Evolutionary conservation across 2,113 vertebrate species (phyloP).

Genomic region (Glaucidium brasilianum): DNA sequence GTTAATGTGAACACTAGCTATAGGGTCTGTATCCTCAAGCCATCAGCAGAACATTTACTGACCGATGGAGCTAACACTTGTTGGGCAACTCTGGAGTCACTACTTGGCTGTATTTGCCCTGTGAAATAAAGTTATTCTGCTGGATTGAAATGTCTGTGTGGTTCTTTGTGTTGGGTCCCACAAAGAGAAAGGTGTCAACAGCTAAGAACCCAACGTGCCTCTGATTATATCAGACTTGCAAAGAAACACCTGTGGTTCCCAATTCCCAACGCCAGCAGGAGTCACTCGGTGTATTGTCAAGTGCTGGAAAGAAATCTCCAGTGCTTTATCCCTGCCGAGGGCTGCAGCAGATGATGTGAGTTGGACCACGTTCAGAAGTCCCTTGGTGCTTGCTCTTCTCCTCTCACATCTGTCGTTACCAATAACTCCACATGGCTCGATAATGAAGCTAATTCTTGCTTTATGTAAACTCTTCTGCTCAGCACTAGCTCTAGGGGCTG

Average conservation of each 20-base stretch:
- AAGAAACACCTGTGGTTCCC: rapidly evolving
- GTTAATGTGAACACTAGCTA: background rate
- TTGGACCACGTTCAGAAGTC: background rate
- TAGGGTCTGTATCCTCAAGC: background rate
- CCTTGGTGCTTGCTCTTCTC: background rate
- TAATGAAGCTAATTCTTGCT: background rate
- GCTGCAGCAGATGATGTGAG: background rate
- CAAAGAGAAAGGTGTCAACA: background rate
- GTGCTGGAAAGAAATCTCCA: background rate
- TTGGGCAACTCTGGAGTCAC: background rate
- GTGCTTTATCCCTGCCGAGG: background rate
- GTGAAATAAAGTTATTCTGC: constrained; percentile 20
- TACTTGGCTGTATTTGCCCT: background rate
- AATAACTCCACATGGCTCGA: background rate
- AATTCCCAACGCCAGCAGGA: background rate
- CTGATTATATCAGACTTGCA: background rate
- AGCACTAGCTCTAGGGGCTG: background rate
- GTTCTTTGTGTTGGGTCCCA: background rate
- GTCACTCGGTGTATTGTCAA: background rate
- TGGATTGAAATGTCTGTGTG: background rate
- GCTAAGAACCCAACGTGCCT: background rate
- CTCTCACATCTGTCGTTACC: background rate
- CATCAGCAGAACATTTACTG: background rate
- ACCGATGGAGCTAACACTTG: background rate
- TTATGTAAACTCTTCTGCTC: background rate